Evolutionary conservation across 2,113 vertebrate species (phyloP).

Genomic region (Takifugu flavidus): DNA sequence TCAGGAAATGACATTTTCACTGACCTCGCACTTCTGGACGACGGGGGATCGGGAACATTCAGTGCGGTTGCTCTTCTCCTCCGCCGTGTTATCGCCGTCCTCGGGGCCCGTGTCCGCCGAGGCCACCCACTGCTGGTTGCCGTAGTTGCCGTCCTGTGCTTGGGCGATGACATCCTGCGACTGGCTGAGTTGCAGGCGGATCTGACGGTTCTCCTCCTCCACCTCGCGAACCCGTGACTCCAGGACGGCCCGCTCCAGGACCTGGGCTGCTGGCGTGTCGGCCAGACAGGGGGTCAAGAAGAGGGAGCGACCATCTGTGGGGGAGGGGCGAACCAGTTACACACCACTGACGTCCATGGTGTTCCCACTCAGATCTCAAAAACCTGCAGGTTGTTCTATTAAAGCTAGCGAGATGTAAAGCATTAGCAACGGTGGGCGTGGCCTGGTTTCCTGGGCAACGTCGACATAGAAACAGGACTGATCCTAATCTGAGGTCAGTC

Average conservation of each 20-base stretch:
- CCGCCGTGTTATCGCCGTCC: conserved; percentile 65
- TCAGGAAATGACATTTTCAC: not conserved
- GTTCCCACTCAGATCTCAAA: too few species aligned
- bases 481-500: too few species aligned
- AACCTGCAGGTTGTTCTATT: too few species aligned
- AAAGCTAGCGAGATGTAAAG: too few species aligned
- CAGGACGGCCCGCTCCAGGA: conserved; percentile 76
- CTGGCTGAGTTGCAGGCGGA: conserved; percentile 81
- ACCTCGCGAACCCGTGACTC: conserved; percentile 78
- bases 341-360: too few species aligned
- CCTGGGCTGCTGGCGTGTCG: conserved; percentile 60
- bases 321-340: not conserved
- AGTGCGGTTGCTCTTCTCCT: conserved; percentile 76
- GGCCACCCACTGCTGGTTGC: conserved; percentile 77
- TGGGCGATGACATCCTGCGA: conserved; percentile 66
- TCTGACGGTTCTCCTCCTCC: conserved; percentile 86
- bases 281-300: conserved; percentile 70
- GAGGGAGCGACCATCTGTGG: conserved; percentile 64
- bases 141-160: conserved; percentile 67
- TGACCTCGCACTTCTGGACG: conserved; percentile 88
- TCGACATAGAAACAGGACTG: too few species aligned
- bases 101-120: conserved; percentile 76
- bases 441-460: too few species aligned
- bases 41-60: conserved; percentile 76
- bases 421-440: too few species aligned